A percentile compares a stretch with the other conserved stretches of the same genome.
Conservation (phyloP, 2,113 vertebrate species). For the Malurus elegans region DNA sequence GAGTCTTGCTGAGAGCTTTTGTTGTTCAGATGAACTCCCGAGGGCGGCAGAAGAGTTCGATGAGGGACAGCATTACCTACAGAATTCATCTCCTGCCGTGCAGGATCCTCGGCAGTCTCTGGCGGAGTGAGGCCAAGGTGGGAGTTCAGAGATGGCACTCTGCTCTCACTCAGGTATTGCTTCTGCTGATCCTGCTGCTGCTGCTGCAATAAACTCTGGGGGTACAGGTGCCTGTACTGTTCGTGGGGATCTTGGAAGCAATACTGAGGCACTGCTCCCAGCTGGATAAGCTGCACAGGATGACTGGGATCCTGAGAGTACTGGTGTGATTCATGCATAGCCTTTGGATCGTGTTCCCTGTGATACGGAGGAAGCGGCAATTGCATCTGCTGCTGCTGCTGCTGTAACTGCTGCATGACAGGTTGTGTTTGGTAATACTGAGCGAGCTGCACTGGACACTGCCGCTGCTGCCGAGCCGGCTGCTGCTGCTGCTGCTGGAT, state of each 20-base stretch:
- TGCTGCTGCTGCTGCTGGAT: conserved; percentile 66
- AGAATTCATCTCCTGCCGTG: conserved; percentile 61
- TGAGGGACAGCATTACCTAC: conserved; percentile 54
- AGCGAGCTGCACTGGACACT: conserved; percentile 72
- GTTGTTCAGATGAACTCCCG: conserved; percentile 68
- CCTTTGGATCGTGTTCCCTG: conserved; percentile 71
- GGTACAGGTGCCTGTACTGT: conserved; percentile 74
- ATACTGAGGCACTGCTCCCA: conserved; percentile 78
- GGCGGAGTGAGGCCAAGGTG: conserved; percentile 66
- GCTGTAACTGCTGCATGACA: conserved; percentile 74
- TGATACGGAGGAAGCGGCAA: conserved; percentile 73
- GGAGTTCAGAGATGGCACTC: conserved; percentile 59
- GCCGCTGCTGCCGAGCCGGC: conserved; percentile 65
- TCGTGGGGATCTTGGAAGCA: conserved; percentile 79
- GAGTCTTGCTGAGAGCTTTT: conserved; percentile 73
- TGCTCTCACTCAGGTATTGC: conserved; percentile 66
- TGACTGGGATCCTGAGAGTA: conserved; percentile 75
- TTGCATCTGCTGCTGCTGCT: conserved; percentile 72
- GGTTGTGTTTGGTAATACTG: conserved; percentile 79
- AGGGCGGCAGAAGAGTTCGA: conserved; percentile 65
- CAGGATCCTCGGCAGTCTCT: conserved; percentile 45
- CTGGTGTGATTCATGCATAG: conserved; percentile 69
- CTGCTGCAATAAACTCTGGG: conserved; percentile 70
- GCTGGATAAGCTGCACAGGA: conserved; percentile 77
- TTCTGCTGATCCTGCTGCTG: conserved; percentile 72